These are phyloP conservation scores for Oenanthe melanoleuca DNA, from an alignment of 2,113 vertebrate species.

Conservation along the genomic window DNA sequence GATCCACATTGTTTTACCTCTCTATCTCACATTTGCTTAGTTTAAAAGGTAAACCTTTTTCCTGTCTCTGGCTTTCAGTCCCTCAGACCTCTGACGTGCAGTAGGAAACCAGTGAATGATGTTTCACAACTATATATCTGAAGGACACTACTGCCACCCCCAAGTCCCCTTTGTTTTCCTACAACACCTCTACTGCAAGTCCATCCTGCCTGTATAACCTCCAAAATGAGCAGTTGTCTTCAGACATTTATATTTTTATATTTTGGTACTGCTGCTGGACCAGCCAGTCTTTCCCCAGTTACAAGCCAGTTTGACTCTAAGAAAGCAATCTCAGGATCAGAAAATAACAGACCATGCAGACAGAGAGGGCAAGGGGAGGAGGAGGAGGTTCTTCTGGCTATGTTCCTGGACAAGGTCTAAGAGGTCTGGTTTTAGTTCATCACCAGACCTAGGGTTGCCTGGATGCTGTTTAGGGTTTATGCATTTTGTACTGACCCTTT, in stretches of 20 bases:
- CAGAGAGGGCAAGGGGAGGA: neutral
- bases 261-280: neutral
- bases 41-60: neutral
- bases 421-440: neutral
- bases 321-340: neutral
- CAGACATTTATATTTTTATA: neutral
- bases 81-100: rapidly evolving
- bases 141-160: neutral
- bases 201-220: neutral
- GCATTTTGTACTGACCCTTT: neutral
- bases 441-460: neutral
- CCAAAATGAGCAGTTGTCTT: neutral
- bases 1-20: neutral
- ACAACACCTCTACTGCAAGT: neutral
- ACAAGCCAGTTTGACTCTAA: neutral
- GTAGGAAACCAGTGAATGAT: neutral
- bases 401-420: neutral
- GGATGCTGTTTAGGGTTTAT: neutral
- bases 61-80: neutral
- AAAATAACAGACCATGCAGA: neutral
- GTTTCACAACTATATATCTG: neutral
- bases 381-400: neutral
- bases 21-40: neutral
- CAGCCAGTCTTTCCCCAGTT: neutral
- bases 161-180: neutral